Evolutionary conservation across 2,113 vertebrate species (phyloP).

Genomic region (Diadophis punctatus): DNA sequence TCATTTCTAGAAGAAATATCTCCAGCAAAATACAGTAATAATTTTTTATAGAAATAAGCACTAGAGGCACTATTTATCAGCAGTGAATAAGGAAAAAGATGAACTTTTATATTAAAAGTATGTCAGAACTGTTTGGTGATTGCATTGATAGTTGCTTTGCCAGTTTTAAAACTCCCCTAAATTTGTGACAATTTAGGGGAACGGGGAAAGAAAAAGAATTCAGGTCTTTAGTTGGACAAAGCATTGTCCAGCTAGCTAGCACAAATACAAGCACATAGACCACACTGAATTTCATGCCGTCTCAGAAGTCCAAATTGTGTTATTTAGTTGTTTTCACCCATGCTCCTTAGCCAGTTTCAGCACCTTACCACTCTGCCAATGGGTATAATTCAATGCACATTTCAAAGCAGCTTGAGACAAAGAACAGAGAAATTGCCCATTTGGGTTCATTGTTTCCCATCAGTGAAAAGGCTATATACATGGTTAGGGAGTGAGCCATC

Average conservation of each 20-base stretch:
- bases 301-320: background rate
- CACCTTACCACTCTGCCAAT: constrained; percentile 6
- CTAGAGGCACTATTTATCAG: background rate
- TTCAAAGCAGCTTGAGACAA: constrained; percentile 24
- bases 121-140: background rate
- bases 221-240: background rate
- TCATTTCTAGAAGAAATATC: background rate
- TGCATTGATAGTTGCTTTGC: background rate
- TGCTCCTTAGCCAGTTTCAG: background rate
- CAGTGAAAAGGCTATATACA: constrained; percentile 9
- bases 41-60: background rate
- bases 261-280: background rate
- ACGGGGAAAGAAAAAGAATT: background rate
- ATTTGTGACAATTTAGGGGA: background rate
- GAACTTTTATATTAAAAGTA: background rate
- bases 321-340: background rate
- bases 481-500: constrained; percentile 19
- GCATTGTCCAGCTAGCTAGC: background rate
- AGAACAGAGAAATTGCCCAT: constrained; percentile 22
- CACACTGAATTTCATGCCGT: background rate
- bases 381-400: constrained; percentile 13
- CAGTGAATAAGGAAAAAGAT: background rate
- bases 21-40: background rate
- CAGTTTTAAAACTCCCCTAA: background rate
- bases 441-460: constrained; percentile 21